Conservation (phyloP, 2,888 invertebrate species). For the Bugula neritina region DNA sequence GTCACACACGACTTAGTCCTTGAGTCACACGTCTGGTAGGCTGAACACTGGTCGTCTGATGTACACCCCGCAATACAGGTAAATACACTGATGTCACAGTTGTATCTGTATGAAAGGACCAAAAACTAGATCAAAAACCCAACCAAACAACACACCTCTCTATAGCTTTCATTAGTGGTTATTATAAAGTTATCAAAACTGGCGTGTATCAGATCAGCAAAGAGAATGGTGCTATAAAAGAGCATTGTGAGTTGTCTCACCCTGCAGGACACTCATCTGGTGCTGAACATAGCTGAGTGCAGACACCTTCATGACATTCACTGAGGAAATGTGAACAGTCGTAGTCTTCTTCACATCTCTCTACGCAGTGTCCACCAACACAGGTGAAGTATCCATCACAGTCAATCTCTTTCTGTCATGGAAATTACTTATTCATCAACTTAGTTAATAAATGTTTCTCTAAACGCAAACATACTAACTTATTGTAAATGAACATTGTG, state of each 20-base stretch:
- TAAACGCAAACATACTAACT: too few relatives aligned
- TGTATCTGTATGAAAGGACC: background rate
- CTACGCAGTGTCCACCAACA: background rate
- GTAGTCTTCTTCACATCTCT: background rate
- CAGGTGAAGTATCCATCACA: background rate
- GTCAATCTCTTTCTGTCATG: background rate
- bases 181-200: too few relatives aligned
- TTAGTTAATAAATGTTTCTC: too few relatives aligned
- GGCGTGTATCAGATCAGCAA: too few relatives aligned
- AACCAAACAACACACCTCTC: too few relatives aligned
- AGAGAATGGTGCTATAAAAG: too few relatives aligned
- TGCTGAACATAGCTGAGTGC: background rate
- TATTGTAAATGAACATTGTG: too few relatives aligned
- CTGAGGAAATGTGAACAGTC: background rate
- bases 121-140: too few relatives aligned
- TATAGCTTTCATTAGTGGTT: too few relatives aligned
- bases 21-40: conserved; percentile 12
- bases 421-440: too few relatives aligned
- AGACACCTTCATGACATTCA: background rate
- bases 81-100: background rate
- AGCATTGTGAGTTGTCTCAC: too few relatives aligned
- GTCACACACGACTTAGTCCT: background rate
- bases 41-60: background rate
- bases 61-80: background rate
- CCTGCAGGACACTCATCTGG: background rate